Evolutionary conservation across 2,113 vertebrate genomes (phyloP).

Genomic region (Stercorarius parasiticus): DNA sequence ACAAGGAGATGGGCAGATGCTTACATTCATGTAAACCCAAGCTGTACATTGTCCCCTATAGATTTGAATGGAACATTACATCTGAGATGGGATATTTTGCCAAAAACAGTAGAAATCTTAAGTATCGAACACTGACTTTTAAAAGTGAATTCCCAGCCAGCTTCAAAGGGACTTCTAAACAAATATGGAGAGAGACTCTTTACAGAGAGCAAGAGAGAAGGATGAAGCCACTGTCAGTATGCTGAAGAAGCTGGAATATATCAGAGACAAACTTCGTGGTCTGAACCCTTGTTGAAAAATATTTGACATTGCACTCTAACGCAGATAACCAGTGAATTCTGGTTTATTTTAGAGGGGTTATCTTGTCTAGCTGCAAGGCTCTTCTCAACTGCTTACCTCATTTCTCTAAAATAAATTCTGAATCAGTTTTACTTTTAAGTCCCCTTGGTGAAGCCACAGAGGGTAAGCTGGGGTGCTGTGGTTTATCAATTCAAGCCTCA

Average conservation of each 20-base stretch:
- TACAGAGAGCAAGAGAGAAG: background rate
- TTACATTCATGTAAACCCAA: background rate
- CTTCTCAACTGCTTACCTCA: background rate
- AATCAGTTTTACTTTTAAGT: background rate
- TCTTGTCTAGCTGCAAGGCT: background rate
- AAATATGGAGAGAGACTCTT: background rate
- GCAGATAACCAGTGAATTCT: background rate
- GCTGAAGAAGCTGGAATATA: background rate
- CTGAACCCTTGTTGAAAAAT: background rate
- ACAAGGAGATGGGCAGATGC: background rate
- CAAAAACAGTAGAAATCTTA: background rate
- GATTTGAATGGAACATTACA: background rate
- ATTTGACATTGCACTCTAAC: background rate
- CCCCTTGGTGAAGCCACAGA: background rate
- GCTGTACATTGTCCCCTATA: background rate
- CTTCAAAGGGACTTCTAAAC: background rate
- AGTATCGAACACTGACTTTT: background rate
- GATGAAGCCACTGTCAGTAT: background rate
- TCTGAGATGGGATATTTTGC: background rate
- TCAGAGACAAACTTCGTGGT: background rate
- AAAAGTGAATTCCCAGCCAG: background rate
- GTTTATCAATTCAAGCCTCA: background rate
- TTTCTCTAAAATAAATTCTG: background rate
- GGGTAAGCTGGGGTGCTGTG: background rate
- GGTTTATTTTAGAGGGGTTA: background rate